Evolutionary conservation across 2,797 vertebrate genomes (phyloP), one percentile per base, ranked within the genome.

Genomic region (Pampus argenteus): DNA sequence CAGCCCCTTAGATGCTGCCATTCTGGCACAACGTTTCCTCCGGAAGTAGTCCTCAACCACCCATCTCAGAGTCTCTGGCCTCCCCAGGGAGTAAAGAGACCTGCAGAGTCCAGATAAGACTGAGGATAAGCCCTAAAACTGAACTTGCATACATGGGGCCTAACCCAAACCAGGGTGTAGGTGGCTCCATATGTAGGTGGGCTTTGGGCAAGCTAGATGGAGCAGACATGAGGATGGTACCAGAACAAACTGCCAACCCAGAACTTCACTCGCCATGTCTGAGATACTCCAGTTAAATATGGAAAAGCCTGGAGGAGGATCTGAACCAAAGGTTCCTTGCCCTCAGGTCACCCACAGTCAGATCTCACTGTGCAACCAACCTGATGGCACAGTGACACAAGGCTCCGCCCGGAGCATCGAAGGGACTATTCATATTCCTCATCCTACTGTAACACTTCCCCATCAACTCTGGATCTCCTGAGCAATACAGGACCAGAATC

Each of bases 1-100:
- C 92, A 98, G 96, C 90, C 96, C 98, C 6, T 86, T 99, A 75
- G 98, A 99, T 31, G 97, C 98, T 0, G 97, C 98, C 83, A 95
- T 98, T 83, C 93, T 99, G 87, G 97, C 97, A 22, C 98, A 98
- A 86, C 96, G 97, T 79, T 99, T 98, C 90, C 96, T 99, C 60
- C 95, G 97, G 89, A 98, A 98, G 90, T 98, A 96, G 84, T 61
- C 64, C 57, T 57, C 44, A 45, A 6, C 49, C 26, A 31, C 64
- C 70, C 67, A 38, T 52, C 69, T 56, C 66, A 60, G 76, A 54
- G 74, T 76, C 66, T 75, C 69, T 61, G 64, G 68, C 48, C 79
- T 79, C 66, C 66, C 42, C 51, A 25, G 38, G 55, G 57, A 66
- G 29, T 29, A 22, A 51, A 61, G 45, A 68, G 31, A 59, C 69